phyloP scores from a whole-genome alignment of 1,140 invertebrate species.

The Drosophila nasuta region DNA sequence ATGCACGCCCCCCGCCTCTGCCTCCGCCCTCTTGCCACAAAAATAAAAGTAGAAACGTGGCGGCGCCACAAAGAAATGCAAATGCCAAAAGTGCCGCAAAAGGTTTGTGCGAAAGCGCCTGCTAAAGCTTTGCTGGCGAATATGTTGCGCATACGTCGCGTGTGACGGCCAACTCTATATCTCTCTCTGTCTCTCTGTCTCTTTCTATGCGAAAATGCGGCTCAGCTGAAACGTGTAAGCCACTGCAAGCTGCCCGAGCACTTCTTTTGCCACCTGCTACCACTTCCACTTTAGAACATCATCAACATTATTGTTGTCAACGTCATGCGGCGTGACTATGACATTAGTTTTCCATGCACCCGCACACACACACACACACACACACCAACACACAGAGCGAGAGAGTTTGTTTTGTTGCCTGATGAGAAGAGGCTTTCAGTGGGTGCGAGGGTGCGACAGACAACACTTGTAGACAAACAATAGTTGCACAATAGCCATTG shows the following conservation, averaged over 20 bases:
- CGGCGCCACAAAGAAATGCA: conserved; percentile 55
- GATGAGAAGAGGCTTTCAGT: conserved; percentile 5
- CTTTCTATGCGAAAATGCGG: neutral
- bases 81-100: conserved; percentile 48
- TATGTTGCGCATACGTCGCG: conserved; percentile 33
- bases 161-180: conserved; percentile 1
- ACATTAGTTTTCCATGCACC: conserved; percentile 64
- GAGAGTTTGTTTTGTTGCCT: neutral
- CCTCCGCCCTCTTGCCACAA: too few relatives aligned
- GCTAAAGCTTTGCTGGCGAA: neutral
- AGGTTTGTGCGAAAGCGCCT: too few relatives aligned
- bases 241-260: neutral
- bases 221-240: neutral
- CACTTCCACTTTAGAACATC: conserved; percentile 10
- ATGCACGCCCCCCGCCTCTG: neutral
- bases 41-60: too few relatives aligned
- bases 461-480: conserved; percentile 30
- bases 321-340: conserved; percentile 72
- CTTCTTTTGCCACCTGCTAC: neutral
- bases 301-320: conserved; percentile 70
- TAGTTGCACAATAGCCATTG: conserved; percentile 32
- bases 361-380: conserved; percentile 21
- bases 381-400: neutral
- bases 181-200: too few relatives aligned
- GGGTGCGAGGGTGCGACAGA: neutral